Conservation (phyloP, 1,140 invertebrate genomes). For the Drosophila ercepeae region DNA sequence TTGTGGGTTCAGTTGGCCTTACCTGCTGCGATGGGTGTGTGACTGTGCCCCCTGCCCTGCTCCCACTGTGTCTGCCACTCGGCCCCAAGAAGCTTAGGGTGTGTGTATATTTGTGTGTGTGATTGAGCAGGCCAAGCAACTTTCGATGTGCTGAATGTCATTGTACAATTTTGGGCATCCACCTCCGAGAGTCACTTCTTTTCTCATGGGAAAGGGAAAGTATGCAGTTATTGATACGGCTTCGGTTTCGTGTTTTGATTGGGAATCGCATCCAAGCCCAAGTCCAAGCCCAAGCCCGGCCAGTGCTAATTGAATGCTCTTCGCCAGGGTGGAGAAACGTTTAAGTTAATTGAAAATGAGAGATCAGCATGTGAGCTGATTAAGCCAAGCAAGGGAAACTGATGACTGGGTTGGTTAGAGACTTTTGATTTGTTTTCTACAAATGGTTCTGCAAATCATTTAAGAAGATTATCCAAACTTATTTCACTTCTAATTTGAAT, state of each 20-base stretch:
- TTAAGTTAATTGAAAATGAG: conserved; percentile 65
- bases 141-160: conserved; percentile 80
- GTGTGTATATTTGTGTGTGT: conserved; percentile 7
- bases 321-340: conserved; percentile 52
- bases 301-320: conserved; percentile 65
- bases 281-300: conserved; percentile 7
- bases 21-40: conserved; percentile 29
- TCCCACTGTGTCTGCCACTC: not conserved
- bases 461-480: not conserved
- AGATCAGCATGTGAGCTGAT: conserved; percentile 33
- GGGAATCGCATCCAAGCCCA: conserved; percentile 11
- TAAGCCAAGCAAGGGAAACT: not conserved
- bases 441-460: not conserved
- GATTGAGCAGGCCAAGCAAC: conserved; percentile 43
- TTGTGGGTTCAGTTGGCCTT: conserved; percentile 53
- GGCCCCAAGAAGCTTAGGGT: not conserved
- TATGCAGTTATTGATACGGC: conserved; percentile 76
- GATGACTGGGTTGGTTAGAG: not conserved
- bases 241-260: conserved; percentile 42
- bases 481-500: not conserved
- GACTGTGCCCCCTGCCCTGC: not conserved
- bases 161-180: conserved; percentile 66
- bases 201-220: conserved; percentile 74
- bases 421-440: not conserved
- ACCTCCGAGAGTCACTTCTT: conserved; percentile 15